A percentile compares a stretch with the other conserved stretches of the same genome.
Conservation (phyloP, 2,888 invertebrate species). For the Coenonympha glycerion region DNA sequence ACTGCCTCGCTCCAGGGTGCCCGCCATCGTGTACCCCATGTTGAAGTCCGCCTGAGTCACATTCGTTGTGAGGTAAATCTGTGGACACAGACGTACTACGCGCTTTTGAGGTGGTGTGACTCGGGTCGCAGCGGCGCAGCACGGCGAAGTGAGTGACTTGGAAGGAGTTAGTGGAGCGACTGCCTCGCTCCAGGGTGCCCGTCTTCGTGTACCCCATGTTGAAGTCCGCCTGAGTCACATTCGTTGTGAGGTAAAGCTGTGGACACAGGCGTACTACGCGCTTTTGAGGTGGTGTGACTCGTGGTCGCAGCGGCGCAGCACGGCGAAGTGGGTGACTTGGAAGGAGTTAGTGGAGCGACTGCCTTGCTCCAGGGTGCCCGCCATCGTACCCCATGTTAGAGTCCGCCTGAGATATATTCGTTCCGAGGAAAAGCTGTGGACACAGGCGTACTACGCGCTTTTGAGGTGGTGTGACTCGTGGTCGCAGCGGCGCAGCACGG, state of each 20-base stretch:
- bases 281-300: no score
- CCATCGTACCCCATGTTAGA: conserved; percentile 93
- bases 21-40: conserved; percentile 93
- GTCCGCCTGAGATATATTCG: conserved; percentile 88
- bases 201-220: conserved; percentile 94
- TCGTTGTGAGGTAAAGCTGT: conserved; percentile 86
- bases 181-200: conserved; percentile 87
- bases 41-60: conserved; percentile 91
- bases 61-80: conserved; percentile 88
- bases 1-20: conserved; percentile 86
- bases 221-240: conserved; percentile 89
- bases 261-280: no score
- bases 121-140: conserved; percentile 85
- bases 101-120: conserved; percentile 65
- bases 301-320: conserved; percentile 86
- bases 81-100: conserved; percentile 43
- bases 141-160: conserved; percentile 93
- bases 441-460: no score
- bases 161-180: conserved; percentile 83
- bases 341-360: conserved; percentile 84
- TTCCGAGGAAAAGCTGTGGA: conserved; percentile 83
- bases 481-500: conserved; percentile 87
- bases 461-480: no score
- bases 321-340: conserved; percentile 91
- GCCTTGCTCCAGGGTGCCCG: conserved; percentile 88